Evolutionary conservation across 2,888 invertebrate genomes (phyloP), one percentile per base, ranked within the genome.

Genomic region (Dusona sp.): DNA sequence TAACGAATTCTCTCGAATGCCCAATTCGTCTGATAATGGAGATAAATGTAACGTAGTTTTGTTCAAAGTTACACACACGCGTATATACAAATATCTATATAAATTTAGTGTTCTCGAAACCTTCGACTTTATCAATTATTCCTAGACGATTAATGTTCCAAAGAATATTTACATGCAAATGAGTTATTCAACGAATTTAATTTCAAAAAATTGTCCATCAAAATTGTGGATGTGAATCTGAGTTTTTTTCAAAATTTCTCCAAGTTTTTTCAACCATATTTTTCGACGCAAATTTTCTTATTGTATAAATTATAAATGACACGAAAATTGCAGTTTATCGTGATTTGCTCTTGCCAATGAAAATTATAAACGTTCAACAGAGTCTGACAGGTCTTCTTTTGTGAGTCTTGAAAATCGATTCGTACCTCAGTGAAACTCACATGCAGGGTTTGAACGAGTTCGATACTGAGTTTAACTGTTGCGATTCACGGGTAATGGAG

Each of bases 1-100:
- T 88, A 91, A 89, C 88, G 90, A 90, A 36, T 91, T 89, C 87
- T 86, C 89, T 80, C 83, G 89, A 83, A 88, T 80, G 72, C 33
- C 74, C 72, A 68, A 73, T 73, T 70, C 57, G 57, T 73, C 67
- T 36, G 83, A 83, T 65, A 86, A 72, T 73, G 48, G 78, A 75
- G 86, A 86, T 83, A 83, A 86, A 73, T 29, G 22, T 38, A 64
- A 33, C 38, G 36, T 29, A 61, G 36, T 57, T 51, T 51, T 19
- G 19, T 78, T 51, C 16, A 72, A 64, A 22, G 25, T 48, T 64
- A 33, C 7, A 19, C 19, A 11, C 11, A 51, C 22, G 45, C 25
- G 25, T 9, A 22, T 0, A 25, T 8, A 57, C 4, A 2, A 57
- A n/a, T 25, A 4, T 33, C 3, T 57, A 1, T 42, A 42, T 9